Evolutionary conservation across 2,113 vertebrate genomes (phyloP).

Genomic region (Poeciliopsis occidentalis): DNA sequence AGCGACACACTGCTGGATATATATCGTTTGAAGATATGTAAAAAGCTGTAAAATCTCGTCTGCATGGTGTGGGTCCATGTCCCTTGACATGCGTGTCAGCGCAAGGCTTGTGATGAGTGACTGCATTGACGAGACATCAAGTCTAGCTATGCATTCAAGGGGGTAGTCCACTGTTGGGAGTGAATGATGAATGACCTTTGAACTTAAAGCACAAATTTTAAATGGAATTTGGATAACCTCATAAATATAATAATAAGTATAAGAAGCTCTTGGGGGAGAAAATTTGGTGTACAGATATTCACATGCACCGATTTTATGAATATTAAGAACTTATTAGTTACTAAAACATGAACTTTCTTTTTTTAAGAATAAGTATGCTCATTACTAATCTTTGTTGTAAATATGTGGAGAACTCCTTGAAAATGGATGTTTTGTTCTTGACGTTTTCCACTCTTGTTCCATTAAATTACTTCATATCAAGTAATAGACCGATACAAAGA

Average conservation of each 20-base stretch:
- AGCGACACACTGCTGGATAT: conserved; percentile 32
- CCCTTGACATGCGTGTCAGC: conserved; percentile 18
- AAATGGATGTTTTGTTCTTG: neutral
- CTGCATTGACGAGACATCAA: conserved; percentile 35
- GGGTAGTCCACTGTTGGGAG: conserved; percentile 7
- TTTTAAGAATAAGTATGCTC: too few species aligned
- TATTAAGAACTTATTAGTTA: neutral
- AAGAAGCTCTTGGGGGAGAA: too few species aligned
- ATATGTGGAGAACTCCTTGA: neutral
- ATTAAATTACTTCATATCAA: neutral
- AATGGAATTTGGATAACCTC: neutral
- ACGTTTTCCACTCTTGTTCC: neutral
- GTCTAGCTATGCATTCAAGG: conserved; percentile 35
- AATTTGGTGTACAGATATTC: neutral
- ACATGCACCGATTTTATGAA: neutral
- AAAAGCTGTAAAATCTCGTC: conserved; percentile 42
- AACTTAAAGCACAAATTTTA: neutral
- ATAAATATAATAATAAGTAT: neutral
- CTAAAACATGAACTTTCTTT: neutral
- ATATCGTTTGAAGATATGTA: conserved; percentile 29
- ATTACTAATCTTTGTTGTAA: neutral
- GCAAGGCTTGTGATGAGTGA: conserved; percentile 22
- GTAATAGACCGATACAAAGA: too few species aligned
- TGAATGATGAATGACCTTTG: neutral
- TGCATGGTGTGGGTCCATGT: conserved; percentile 14